These are phyloP conservation scores for Labrus mixtus DNA, from an alignment of 2,113 vertebrate species.

Conservation along the genomic window DNA sequence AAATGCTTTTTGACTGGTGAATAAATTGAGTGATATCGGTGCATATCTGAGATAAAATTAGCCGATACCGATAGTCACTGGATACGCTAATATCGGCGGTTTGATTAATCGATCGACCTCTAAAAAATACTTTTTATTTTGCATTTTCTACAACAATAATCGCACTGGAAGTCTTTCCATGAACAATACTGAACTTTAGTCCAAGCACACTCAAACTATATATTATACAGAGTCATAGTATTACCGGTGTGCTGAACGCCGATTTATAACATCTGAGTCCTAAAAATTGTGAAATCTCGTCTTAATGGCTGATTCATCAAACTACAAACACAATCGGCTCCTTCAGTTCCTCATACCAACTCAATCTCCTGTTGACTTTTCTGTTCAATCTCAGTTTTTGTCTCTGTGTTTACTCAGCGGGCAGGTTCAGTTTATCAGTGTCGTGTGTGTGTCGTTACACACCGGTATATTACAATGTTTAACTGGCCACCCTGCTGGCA, in stretches of 20 bases:
- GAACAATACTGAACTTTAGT: background rate
- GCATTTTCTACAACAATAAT: too few relatives aligned
- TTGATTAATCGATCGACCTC: too few relatives aligned
- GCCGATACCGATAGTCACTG: too few relatives aligned
- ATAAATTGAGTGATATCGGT: too few relatives aligned
- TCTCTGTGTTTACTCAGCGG: constrained; percentile 33
- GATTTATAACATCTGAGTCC: background rate
- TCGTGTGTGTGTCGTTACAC: constrained; percentile 11
- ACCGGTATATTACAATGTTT: constrained; percentile 20
- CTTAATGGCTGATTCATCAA: background rate
- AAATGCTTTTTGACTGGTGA: too few relatives aligned
- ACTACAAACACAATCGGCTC: constrained; percentile 1
- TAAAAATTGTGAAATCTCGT: constrained; percentile 2
- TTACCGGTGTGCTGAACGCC: background rate
- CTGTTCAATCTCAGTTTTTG: constrained; percentile 27
- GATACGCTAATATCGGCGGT: too few relatives aligned
- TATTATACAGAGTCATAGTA: background rate
- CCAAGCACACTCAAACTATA: background rate
- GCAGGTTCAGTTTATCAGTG: constrained; percentile 12
- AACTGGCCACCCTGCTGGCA: constrained; percentile 4
- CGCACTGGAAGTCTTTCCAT: too few relatives aligned
- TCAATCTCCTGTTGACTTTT: constrained; percentile 17
- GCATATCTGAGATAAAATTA: too few relatives aligned
- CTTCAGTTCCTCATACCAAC: background rate
- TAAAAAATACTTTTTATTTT: too few relatives aligned